Conservation (phyloP, 92 coral and sea anemone genomes). For the Chrysogorgia sp. region DNA sequence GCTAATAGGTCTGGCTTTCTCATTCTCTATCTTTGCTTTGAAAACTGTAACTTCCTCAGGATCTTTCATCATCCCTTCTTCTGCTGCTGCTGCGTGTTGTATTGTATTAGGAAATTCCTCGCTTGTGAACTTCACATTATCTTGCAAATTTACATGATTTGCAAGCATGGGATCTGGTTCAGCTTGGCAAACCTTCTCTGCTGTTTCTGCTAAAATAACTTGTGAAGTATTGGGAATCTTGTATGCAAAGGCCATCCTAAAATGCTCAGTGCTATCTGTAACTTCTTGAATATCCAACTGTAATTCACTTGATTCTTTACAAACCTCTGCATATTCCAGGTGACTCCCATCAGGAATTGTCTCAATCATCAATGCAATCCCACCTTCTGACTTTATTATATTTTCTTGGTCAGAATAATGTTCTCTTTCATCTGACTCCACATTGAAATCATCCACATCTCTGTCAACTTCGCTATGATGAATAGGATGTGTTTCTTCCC, state of each 20-base stretch:
- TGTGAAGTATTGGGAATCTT: neutral
- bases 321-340: neutral
- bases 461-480: constrained; percentile 71
- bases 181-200: neutral
- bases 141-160: too few relatives aligned
- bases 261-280: neutral
- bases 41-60: too few relatives aligned
- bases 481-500: neutral
- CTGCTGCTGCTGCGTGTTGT: too few relatives aligned
- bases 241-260: neutral
- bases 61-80: too few relatives aligned
- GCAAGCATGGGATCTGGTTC: neutral
- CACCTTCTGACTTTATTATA: neutral
- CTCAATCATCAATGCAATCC: neutral
- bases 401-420: neutral
- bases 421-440: constrained; percentile 56
- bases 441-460: constrained; percentile 73
- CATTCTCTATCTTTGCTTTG: too few relatives aligned
- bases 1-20: too few relatives aligned
- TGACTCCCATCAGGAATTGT: neutral
- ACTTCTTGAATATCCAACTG: neutral
- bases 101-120: too few relatives aligned
- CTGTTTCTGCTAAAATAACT: neutral
- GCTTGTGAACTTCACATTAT: too few relatives aligned
- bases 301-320: neutral